These are phyloP conservation scores for Teleogryllus occipitalis DNA, from an alignment of 1,140 invertebrate genomes.

Conservation along the genomic window DNA sequence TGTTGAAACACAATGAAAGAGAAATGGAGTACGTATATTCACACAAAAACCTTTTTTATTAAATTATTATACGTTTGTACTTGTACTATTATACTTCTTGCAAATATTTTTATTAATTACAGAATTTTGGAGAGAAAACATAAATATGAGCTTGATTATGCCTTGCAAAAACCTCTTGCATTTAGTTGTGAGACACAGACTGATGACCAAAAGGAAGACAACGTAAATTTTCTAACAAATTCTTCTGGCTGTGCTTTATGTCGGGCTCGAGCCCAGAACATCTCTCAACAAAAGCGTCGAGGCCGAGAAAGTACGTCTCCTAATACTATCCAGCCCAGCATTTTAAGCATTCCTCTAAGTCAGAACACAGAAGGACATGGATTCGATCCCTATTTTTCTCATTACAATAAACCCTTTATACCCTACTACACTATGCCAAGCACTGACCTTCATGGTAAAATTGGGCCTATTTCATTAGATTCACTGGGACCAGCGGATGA, in stretches of 20 bases:
- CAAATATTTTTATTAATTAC: neutral
- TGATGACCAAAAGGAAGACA: neutral
- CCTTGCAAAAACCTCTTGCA: neutral
- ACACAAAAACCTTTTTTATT: neutral
- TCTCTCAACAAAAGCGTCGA: neutral
- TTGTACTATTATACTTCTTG: neutral
- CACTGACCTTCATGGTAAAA: neutral
- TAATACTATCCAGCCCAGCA: neutral
- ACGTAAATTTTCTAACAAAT: neutral
- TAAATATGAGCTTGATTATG: neutral
- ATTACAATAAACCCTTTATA: neutral
- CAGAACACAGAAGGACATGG: neutral
- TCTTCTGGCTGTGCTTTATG: neutral
- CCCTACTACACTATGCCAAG: neutral
- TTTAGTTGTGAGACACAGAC: neutral
- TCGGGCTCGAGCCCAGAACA: neutral
- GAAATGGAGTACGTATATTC: neutral
- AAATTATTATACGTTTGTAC: neutral
- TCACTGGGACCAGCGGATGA: neutral
- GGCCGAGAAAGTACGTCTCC: neutral
- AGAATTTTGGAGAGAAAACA: neutral
- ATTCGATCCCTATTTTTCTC: neutral
- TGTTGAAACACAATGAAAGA: neutral
- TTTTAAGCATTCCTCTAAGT: neutral
- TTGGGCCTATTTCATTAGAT: neutral